Percentiles rank a stretch among this genome's conserved stretches.
phyloP scores from a whole-genome alignment of 1,140 invertebrate species.

The Oedothorax gibbosus region DNA sequence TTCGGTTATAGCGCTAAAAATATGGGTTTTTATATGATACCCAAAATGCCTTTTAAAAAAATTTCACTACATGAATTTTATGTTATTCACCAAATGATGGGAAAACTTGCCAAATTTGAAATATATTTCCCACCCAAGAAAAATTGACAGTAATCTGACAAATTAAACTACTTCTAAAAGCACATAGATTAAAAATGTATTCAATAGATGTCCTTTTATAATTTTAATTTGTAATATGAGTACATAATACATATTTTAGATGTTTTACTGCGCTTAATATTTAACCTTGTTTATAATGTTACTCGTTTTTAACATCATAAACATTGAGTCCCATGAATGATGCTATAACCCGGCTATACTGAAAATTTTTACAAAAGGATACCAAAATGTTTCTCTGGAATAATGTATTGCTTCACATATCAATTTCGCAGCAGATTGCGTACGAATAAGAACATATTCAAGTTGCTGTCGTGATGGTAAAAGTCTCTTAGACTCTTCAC shows the following conservation, averaged over 20 bases:
- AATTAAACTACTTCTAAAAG: background rate
- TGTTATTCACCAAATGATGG: too few relatives aligned
- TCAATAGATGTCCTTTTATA: background rate
- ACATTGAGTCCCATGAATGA: background rate
- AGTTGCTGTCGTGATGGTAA: constrained; percentile 45
- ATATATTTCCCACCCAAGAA: background rate
- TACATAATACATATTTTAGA: too few relatives aligned
- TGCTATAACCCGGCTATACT: background rate
- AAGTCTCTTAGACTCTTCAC: background rate
- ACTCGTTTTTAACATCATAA: background rate
- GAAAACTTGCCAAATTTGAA: too few relatives aligned
- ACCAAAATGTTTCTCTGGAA: constrained; percentile 49
- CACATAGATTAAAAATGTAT: background rate
- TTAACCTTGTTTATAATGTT: too few relatives aligned
- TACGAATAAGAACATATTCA: constrained; percentile 42
- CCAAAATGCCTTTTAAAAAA: too few relatives aligned
- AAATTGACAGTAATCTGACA: background rate
- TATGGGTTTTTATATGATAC: too few relatives aligned
- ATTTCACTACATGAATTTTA: too few relatives aligned
- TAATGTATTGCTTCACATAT: constrained; percentile 28
- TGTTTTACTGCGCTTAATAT: background rate
- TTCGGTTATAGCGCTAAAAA: too few relatives aligned
- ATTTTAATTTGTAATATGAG: too few relatives aligned
- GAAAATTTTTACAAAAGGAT: background rate
- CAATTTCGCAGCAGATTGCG: constrained; percentile 38